A percentile compares a stretch with the other conserved stretches of the same genome.
Conservation (phyloP, 2,888 invertebrate genomes). For the Andrena bucephala region DNA sequence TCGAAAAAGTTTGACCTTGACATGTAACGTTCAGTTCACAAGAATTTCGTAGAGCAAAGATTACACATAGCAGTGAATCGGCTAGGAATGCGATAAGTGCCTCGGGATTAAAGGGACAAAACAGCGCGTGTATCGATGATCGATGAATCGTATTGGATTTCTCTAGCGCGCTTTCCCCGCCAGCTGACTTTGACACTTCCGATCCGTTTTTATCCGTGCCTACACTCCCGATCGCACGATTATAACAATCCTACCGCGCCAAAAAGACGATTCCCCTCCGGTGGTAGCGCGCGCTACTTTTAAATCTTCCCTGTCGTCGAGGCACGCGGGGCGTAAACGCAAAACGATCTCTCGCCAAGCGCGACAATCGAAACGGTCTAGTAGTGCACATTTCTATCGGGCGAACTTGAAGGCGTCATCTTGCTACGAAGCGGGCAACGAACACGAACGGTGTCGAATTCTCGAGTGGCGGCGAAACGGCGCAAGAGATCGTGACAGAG, state of each 20-base stretch:
- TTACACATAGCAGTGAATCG: background rate
- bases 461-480: conserved; percentile 16
- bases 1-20: too few relatives aligned
- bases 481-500: conserved; percentile 37
- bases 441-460: conserved; percentile 11
- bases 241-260: conserved; percentile 46
- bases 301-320: conserved; percentile 54
- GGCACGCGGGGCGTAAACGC: conserved; percentile 51
- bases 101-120: conserved; percentile 4
- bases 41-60: too few relatives aligned
- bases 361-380: conserved; percentile 55
- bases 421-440: conserved; percentile 19
- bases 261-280: conserved; percentile 25
- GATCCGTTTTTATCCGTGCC: conserved; percentile 43
- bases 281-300: conserved; percentile 17
- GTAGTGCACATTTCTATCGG: conserved; percentile 47
- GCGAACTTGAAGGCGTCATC: conserved; percentile 28
- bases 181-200: conserved; percentile 55
- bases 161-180: conserved; percentile 28
- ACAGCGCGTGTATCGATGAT: conserved; percentile 35
- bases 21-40: too few relatives aligned
- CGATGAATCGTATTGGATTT: conserved; percentile 54
- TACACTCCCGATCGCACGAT: conserved; percentile 19
- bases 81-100: background rate
- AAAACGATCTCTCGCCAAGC: conserved; percentile 21